Evolutionary conservation across 2,797 vertebrate genomes (phyloP).

Genomic region (Falco novaeseelandiae): DNA sequence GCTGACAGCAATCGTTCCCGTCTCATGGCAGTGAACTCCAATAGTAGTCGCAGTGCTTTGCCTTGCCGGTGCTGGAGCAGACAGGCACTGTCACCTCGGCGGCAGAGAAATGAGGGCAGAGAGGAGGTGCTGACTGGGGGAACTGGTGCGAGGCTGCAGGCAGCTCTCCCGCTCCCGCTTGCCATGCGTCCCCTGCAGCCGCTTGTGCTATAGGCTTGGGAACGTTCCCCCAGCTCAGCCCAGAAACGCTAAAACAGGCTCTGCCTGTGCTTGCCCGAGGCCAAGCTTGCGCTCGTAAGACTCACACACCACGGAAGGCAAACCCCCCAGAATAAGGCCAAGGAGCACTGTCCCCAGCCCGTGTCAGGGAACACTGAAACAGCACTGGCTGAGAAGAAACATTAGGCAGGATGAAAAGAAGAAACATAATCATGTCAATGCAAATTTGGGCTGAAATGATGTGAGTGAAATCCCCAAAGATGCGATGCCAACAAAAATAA

Average conservation of each 20-base stretch:
- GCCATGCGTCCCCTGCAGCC: fast-evolving
- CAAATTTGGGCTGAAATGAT: constrained; percentile 22
- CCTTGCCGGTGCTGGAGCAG: fast-evolving
- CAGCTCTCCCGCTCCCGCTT: neutral
- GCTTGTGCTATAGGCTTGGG: fast-evolving
- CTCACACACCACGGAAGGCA: fast-evolving
- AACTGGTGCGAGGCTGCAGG: neutral
- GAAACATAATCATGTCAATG: neutral
- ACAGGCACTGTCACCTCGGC: fast-evolving
- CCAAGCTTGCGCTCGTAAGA: neutral
- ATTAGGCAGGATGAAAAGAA: neutral
- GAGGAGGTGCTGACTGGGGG: neutral
- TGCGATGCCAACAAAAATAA: constrained; percentile 38
- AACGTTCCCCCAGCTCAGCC: neutral
- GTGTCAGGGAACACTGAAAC: neutral
- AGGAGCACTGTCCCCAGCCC: neutral
- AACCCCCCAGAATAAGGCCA: neutral
- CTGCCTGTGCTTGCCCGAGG: neutral
- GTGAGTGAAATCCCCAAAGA: constrained; percentile 56
- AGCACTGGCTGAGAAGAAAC: fast-evolving
- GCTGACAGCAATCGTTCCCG: neutral
- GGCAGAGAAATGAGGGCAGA: neutral
- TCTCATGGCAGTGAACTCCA: neutral
- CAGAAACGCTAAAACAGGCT: neutral
- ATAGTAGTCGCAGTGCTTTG: neutral